A percentile compares a stretch with the other conserved stretches of the same genome.
Conservation (phyloP, 2,888 invertebrate genomes). For the Epinotia demarniana region DNA sequence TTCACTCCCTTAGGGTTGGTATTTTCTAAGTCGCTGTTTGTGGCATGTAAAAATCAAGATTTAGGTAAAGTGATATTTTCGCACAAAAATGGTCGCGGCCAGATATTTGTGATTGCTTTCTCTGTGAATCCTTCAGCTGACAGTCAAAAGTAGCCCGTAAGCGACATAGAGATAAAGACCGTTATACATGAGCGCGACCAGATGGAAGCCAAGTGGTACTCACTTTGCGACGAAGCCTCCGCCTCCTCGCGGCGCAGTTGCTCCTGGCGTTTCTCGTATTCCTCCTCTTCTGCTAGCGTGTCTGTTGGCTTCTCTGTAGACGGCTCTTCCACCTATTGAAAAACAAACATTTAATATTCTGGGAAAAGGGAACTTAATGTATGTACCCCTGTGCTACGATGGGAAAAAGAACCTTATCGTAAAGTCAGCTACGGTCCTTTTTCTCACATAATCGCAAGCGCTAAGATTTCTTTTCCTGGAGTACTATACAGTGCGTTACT, state of each 20-base stretch:
- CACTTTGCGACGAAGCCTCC: conserved; percentile 72
- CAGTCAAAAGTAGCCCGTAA: conserved; percentile 7
- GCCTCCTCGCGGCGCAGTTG: conserved; percentile 69
- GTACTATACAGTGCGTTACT: too few relatives aligned
- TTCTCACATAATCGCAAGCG: too few relatives aligned
- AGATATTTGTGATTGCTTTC: not conserved
- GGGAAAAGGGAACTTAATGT: not conserved
- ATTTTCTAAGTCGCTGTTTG: too few relatives aligned
- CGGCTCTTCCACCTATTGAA: conserved; percentile 66
- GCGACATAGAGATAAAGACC: not conserved
- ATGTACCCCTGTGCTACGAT: not conserved
- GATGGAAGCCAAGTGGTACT: conserved; percentile 53
- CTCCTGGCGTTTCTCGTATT: conserved; percentile 75
- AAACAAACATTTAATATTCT: not conserved
- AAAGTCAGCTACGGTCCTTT: not conserved
- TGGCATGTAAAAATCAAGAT: too few relatives aligned
- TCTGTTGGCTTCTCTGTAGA: conserved; percentile 68
- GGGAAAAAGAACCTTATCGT: not conserved
- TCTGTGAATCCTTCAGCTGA: not conserved
- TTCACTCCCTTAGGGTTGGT: too few relatives aligned
- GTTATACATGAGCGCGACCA: not conserved
- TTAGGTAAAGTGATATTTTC: too few relatives aligned
- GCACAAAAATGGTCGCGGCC: not conserved
- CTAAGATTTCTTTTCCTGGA: too few relatives aligned
- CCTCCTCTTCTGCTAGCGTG: conserved; percentile 76